Conservation (phyloP, 2,888 invertebrate species). For the Oeneis ivallda region DNA sequence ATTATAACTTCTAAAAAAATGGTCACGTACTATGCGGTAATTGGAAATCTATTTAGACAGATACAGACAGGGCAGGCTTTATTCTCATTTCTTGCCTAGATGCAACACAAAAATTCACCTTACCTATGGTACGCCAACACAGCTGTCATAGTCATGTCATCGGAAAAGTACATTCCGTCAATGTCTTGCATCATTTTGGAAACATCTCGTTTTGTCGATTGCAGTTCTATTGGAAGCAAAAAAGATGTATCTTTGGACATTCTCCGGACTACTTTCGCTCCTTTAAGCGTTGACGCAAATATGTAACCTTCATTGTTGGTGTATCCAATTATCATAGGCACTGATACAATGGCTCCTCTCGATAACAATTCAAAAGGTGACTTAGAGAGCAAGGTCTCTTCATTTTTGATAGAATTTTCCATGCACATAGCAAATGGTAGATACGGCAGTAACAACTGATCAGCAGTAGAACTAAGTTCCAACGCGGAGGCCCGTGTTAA, state of each 20-base stretch:
- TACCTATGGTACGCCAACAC: constrained; percentile 66
- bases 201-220: constrained; percentile 55
- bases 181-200: constrained; percentile 52
- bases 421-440: constrained; percentile 67
- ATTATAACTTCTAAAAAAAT: too few relatives aligned
- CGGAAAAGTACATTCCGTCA: constrained; percentile 60
- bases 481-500: constrained; percentile 47
- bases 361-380: constrained; percentile 57
- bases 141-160: constrained; percentile 51
- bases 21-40: too few relatives aligned
- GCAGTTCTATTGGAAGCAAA: constrained; percentile 63
- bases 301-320: constrained; percentile 69
- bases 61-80: too few relatives aligned
- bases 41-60: too few relatives aligned
- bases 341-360: constrained; percentile 46
- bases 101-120: background rate
- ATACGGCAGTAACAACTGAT: constrained; percentile 57
- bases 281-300: constrained; percentile 57
- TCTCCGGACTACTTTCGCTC: constrained; percentile 46
- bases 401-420: constrained; percentile 57
- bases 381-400: constrained; percentile 59
- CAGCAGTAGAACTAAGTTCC: constrained; percentile 51
- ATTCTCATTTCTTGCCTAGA: background rate
- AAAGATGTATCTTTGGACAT: constrained; percentile 47
- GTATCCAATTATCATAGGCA: constrained; percentile 68